Conservation (phyloP, 2,797 vertebrate species). For the Aratinga solstitialis region DNA sequence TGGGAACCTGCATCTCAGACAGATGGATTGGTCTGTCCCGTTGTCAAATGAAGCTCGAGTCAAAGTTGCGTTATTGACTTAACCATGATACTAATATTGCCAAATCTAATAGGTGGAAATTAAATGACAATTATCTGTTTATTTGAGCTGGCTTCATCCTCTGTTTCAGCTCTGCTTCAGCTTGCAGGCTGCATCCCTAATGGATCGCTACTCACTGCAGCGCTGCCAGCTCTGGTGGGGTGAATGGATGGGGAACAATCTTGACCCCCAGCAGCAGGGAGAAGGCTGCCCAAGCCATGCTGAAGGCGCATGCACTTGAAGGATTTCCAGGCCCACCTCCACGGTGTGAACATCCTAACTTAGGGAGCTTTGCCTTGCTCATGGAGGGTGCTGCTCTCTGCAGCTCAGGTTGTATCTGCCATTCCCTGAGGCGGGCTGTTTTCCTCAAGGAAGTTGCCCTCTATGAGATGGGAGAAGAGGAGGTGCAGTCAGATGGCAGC, state of each 20-base stretch:
- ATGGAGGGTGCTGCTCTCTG: not conserved
- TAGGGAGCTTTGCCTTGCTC: not conserved
- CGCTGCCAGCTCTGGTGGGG: not conserved
- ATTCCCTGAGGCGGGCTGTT: not conserved
- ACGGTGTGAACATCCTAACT: rapidly evolving
- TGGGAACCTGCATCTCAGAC: constrained; percentile 5
- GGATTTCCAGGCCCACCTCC: not conserved
- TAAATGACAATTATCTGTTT: constrained; percentile 62
- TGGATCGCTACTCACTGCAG: not conserved
- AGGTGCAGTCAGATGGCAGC: not conserved
- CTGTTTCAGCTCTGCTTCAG: not conserved
- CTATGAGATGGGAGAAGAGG: not conserved
- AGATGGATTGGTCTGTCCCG: not conserved
- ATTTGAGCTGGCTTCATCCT: constrained; percentile 44
- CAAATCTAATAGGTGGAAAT: constrained; percentile 40
- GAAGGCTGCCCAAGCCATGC: not conserved
- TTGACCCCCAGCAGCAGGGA: not conserved
- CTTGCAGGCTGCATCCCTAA: not conserved
- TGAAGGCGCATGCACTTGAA: not conserved
- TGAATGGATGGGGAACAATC: not conserved
- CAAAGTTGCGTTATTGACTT: constrained; percentile 50
- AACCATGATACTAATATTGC: not conserved
- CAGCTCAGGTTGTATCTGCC: not conserved
- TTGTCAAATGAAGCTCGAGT: not conserved
- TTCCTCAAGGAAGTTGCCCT: not conserved